Percentiles rank a stretch among this genome's conserved stretches.
These are phyloP conservation scores for Numenius phaeopus DNA, from an alignment of 2,797 vertebrate species.

Conservation along the genomic window DNA sequence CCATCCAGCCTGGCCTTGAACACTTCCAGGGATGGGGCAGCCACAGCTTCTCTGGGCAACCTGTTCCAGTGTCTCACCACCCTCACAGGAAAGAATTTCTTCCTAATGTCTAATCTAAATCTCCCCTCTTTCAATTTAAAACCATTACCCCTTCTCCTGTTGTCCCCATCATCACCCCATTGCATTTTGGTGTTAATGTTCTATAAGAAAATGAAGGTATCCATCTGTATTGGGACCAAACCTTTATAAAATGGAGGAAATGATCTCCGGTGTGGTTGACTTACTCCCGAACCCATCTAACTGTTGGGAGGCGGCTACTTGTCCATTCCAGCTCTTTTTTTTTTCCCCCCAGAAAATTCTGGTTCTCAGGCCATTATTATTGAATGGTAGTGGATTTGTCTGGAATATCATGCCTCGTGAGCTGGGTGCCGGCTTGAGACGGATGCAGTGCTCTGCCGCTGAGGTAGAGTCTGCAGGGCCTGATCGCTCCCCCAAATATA, in stretches of 20 bases:
- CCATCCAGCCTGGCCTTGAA: too few relatives aligned
- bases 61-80: too few relatives aligned
- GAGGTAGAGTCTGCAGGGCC: background rate
- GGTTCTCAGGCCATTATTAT: background rate
- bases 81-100: too few relatives aligned
- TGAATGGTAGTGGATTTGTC: constrained; percentile 1
- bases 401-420: background rate
- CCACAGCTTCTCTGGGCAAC: too few relatives aligned
- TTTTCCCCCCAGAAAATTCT: background rate
- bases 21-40: too few relatives aligned
- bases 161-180: background rate
- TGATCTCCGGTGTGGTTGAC: background rate
- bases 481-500: background rate
- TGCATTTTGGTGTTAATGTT: background rate
- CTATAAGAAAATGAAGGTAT: background rate
- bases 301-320: background rate
- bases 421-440: background rate
- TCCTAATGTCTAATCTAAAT: too few relatives aligned
- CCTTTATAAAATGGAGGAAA: constrained; percentile 22
- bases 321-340: background rate
- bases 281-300: background rate
- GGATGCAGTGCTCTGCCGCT: background rate
- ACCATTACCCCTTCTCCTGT: too few relatives aligned
- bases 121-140: too few relatives aligned
- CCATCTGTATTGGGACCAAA: background rate